These are phyloP conservation scores for Diplazon laetatorius DNA, from an alignment of 2,888 invertebrate genomes.

Conservation along the genomic window DNA sequence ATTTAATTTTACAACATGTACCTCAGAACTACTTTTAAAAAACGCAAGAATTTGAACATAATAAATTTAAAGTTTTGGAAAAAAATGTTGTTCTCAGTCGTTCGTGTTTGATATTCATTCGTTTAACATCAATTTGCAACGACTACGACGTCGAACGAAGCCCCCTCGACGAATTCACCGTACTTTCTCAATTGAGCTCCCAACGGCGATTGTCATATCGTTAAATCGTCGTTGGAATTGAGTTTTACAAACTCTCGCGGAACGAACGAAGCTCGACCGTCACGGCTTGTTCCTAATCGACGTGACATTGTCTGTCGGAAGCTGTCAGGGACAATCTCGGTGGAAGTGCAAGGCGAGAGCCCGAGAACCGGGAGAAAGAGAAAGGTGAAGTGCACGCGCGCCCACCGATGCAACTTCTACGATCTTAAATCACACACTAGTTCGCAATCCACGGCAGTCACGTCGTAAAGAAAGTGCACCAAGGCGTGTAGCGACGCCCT, in stretches of 20 bases:
- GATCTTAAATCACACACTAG: background rate
- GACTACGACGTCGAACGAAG: too few relatives aligned
- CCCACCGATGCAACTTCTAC: slow-evolving; percentile 59
- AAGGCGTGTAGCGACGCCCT: slow-evolving; percentile 68
- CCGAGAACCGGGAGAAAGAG: slow-evolving; percentile 79
- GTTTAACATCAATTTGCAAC: background rate
- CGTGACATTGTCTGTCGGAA: slow-evolving; percentile 69
- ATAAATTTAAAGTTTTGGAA: too few relatives aligned
- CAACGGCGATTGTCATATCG: slow-evolving; percentile 6
- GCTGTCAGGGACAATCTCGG: slow-evolving; percentile 67
- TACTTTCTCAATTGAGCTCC: slow-evolving; percentile 48
- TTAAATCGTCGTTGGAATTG: slow-evolving; percentile 1
- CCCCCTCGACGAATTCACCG: background rate
- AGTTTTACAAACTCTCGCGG: slow-evolving; percentile 13
- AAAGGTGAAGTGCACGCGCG: slow-evolving; percentile 78
- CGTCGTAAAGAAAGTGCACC: slow-evolving; percentile 78
- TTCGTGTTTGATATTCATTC: background rate
- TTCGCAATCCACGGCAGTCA: slow-evolving; percentile 6
- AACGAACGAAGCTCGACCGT: slow-evolving; percentile 34
- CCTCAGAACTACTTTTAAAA: too few relatives aligned
- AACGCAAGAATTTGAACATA: too few relatives aligned
- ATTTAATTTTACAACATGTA: too few relatives aligned
- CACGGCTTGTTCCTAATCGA: slow-evolving; percentile 49
- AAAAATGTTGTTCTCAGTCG: too few relatives aligned
- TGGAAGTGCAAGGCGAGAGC: slow-evolving; percentile 49